Evolutionary conservation across 2,888 invertebrate genomes (phyloP).

Genomic region (Portevinia maculata): DNA sequence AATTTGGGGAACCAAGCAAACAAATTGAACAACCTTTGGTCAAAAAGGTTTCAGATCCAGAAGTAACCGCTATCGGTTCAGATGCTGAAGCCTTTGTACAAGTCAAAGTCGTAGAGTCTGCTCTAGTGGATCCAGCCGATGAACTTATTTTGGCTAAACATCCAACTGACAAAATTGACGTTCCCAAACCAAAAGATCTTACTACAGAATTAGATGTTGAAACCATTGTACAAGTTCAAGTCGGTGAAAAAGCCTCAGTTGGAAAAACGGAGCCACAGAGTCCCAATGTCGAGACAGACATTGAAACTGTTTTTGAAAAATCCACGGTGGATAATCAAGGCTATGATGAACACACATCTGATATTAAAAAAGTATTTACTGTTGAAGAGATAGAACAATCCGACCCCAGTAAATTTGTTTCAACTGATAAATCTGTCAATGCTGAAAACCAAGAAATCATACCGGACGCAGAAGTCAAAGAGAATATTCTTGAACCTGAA

Average conservation of each 20-base stretch:
- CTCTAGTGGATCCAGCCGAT: too few relatives aligned
- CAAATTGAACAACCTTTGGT: too few relatives aligned
- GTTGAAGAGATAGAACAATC: too few relatives aligned
- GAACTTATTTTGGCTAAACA: background rate
- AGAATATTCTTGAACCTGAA: background rate
- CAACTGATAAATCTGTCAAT: conserved; percentile 19
- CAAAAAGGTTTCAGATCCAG: too few relatives aligned
- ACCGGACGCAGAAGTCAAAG: background rate
- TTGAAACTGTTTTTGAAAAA: background rate
- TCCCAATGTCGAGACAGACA: background rate
- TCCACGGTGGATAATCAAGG: background rate
- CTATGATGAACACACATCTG: too few relatives aligned
- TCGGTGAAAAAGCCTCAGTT: background rate
- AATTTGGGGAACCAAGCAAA: background rate
- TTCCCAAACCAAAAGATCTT: too few relatives aligned
- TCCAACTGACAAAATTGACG: too few relatives aligned
- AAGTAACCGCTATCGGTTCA: too few relatives aligned
- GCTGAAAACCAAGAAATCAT: background rate
- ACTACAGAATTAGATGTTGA: too few relatives aligned
- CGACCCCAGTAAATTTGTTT: too few relatives aligned
- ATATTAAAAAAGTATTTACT: too few relatives aligned
- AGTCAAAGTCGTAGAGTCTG: background rate
- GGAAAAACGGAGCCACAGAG: background rate
- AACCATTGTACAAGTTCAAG: background rate
- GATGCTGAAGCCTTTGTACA: too few relatives aligned